Conservation (phyloP, 2,888 invertebrate species). For the Ophion slaviceki region DNA sequence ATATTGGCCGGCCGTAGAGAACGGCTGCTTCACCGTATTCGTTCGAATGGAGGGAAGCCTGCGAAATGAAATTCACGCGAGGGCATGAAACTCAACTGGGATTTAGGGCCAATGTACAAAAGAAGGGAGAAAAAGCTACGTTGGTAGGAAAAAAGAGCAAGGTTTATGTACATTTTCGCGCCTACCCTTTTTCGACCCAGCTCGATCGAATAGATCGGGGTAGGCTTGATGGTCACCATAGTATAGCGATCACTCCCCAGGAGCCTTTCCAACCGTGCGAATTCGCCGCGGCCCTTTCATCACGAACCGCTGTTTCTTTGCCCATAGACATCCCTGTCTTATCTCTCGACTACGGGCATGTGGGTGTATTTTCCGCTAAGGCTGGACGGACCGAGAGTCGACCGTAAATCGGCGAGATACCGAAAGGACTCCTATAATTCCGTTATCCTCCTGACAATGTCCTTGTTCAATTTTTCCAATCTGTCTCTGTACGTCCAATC, state of each 20-base stretch:
- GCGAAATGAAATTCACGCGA: conserved; percentile 9
- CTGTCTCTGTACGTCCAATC: conserved; percentile 27
- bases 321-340: conserved; percentile 31
- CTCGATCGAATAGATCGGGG: conserved; percentile 41
- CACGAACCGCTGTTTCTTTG: conserved; percentile 24
- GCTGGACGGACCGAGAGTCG: neutral
- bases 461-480: conserved; percentile 27
- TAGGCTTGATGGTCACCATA: conserved; percentile 26
- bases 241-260: conserved; percentile 66
- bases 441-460: conserved; percentile 30
- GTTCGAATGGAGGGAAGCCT: too few relatives aligned
- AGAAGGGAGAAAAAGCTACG: conserved; percentile 34
- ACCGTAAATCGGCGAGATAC: conserved; percentile 36
- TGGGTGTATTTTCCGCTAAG: conserved; percentile 6
- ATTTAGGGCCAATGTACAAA: conserved; percentile 21
- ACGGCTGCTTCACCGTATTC: too few relatives aligned
- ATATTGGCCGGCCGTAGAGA: neutral
- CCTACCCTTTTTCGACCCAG: conserved; percentile 22
- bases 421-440: conserved; percentile 13
- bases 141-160: conserved; percentile 1
- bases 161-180: conserved; percentile 45
- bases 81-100: conserved; percentile 49
- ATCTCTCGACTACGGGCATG: conserved; percentile 6
- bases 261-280: conserved; percentile 62
- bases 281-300: conserved; percentile 63